Percentiles rank a stretch among this genome's conserved stretches.
These are phyloP conservation scores for Myripristis jacobus DNA, from an alignment of 2,797 vertebrate genomes.

Conservation along the genomic window DNA sequence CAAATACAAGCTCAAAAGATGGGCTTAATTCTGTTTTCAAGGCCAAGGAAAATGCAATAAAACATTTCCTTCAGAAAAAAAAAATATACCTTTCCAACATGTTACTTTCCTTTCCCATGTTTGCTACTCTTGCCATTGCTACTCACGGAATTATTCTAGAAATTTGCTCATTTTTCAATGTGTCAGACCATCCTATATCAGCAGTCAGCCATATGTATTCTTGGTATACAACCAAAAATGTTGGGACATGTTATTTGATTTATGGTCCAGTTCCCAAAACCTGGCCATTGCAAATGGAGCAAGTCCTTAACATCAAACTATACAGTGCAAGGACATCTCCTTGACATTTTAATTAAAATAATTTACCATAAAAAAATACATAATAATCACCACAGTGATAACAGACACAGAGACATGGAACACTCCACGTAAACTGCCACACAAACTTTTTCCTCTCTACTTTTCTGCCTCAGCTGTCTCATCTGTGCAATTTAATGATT, in stretches of 20 bases:
- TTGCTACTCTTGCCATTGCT: neutral
- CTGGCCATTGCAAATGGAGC: neutral
- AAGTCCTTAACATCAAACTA: neutral
- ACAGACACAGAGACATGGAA: too few species aligned
- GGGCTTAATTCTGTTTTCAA: constrained; percentile 46
- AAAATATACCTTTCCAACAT: constrained; percentile 25
- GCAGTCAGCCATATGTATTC: neutral
- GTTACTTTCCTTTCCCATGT: constrained; percentile 38
- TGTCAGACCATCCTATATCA: neutral
- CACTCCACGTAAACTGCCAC: neutral
- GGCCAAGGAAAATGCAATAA: constrained; percentile 72
- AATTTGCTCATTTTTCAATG: constrained; percentile 16
- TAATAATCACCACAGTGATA: constrained; percentile 1
- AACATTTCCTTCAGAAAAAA: constrained; percentile 49
- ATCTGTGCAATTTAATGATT: neutral
- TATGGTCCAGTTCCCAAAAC: constrained; percentile 11
- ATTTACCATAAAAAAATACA: constrained; percentile 5
- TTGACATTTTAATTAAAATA: neutral
- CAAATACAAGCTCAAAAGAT: constrained; percentile 57
- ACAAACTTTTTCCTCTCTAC: neutral
- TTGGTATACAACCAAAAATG: neutral
- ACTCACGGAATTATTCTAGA: neutral
- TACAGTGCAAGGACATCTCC: constrained; percentile 10
- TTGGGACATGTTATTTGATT: constrained; percentile 4
- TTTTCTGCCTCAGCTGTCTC: neutral